These are phyloP conservation scores for Apostichopus japonicus DNA, from an alignment of 35 echinoderm and acorn worm genomes.

Conservation along the genomic window DNA sequence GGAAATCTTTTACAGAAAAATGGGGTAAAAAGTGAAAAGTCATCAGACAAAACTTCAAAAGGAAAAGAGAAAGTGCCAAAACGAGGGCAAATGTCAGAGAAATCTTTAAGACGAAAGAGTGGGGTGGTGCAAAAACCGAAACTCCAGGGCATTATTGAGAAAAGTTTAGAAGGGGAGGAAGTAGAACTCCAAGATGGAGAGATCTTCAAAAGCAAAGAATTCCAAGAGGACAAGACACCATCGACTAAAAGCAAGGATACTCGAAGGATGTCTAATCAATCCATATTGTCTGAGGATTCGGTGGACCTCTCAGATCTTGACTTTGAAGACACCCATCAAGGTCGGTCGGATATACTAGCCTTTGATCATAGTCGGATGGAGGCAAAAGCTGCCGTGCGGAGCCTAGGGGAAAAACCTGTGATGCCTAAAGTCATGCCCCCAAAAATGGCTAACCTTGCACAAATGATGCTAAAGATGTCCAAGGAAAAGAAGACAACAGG, in stretches of 20 bases:
- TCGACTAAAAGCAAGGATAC: neutral
- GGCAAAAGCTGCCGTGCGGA: neutral
- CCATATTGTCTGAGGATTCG: conserved; percentile 70
- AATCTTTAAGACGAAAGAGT: neutral
- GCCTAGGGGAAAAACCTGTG: neutral
- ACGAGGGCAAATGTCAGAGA: neutral
- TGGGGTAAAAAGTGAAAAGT: neutral
- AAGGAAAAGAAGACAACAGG: conserved; percentile 54
- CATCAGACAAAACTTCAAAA: neutral
- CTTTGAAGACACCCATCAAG: neutral
- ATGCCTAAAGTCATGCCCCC: conserved; percentile 17
- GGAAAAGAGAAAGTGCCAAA: neutral
- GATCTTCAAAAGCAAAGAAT: conserved; percentile 37
- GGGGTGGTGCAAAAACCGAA: conserved; percentile 40
- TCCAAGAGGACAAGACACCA: neutral
- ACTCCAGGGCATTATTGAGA: conserved; percentile 56
- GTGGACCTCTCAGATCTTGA: conserved; percentile 49
- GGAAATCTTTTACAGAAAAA: neutral
- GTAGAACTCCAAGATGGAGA: conserved; percentile 38
- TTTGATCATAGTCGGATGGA: conserved; percentile 40
- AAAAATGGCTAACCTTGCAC: conserved; percentile 73
- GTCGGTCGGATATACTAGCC: conserved; percentile 71
- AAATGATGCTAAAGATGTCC: conserved; percentile 87
- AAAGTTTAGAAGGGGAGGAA: conserved; percentile 35
- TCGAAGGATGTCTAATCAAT: conserved; percentile 38